Base-by-base conservation (phyloP, 2,797 vertebrate species). In the Ctenosaura bakeri region DNA sequence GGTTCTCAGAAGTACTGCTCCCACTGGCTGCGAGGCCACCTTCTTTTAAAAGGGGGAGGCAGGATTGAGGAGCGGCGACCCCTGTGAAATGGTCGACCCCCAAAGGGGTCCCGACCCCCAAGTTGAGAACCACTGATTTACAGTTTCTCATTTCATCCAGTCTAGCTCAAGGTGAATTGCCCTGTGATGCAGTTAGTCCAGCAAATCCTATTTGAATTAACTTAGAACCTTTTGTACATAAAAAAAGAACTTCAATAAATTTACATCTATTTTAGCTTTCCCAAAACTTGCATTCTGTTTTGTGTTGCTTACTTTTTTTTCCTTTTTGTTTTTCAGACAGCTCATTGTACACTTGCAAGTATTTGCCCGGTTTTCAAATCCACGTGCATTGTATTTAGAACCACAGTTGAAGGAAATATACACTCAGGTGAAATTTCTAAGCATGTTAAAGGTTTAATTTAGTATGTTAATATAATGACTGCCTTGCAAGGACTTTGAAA, bases 311-410 rank as follows among this genome's bases (percentile, higher is more conserved):
- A 1, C 85, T 83, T 92, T 86, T 91, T 42, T 10, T 82, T 86
- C 4, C 1, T 79, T 69, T 95, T 89, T 92, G 85, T 94, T 79
- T 86, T 95, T 94, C 95, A 99, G 99, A 92, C 98, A 99, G 35
- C 98, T 99, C 77, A 97, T 98, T 62, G 96, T 97, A 52, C 99
- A 99, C 91, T 97, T 99, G 91, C 98, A 98, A 91, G 98, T 99
- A 84, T 99, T 99, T 79, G 97, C 98, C 87, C 99, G 98, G 87
- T 99, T 99, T 97, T 98, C 97, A 16, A 99, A 99, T 97, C 99
- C 99, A 79, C 98, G 98, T 66, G 95, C 98, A 0, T 96, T 99
- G 24, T 99, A 98, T 95, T 94, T 99, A 97, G 98, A 99, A 96
- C 96, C 97, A 89, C 98, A 97, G 91, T 96, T 99, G 50, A 95